These are phyloP conservation scores for Proisotoma minuta DNA, from an alignment of 2,888 invertebrate genomes.

Conservation along the genomic window DNA sequence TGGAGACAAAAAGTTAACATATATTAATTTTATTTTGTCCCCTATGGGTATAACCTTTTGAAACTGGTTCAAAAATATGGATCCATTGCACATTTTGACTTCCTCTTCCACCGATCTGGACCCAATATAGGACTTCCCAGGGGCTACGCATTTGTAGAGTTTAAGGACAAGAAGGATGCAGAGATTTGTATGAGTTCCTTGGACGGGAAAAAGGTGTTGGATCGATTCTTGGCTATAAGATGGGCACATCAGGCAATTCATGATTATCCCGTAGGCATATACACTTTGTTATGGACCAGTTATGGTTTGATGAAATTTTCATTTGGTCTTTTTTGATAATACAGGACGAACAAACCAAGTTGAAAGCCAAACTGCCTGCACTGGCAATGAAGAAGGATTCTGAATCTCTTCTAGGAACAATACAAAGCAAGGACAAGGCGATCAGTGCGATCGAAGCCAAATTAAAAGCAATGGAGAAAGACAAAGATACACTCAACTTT, in stretches of 20 bases:
- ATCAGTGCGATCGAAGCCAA: constrained; percentile 86
- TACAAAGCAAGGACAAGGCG: constrained; percentile 59
- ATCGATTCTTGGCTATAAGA: constrained; percentile 70
- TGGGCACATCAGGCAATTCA: constrained; percentile 57
- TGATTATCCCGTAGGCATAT: constrained; percentile 21
- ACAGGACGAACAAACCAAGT: constrained; percentile 71
- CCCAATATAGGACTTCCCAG: constrained; percentile 66
- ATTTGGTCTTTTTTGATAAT: neutral
- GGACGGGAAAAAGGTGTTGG: constrained; percentile 69
- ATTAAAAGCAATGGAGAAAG: constrained; percentile 67
- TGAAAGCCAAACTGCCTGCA: constrained; percentile 62
- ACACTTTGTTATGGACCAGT: neutral
- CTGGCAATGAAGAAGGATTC: constrained; percentile 33
- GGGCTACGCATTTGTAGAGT: constrained; percentile 91
- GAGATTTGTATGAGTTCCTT: constrained; percentile 65
- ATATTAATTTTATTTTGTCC: constrained; percentile 47
- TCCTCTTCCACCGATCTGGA: constrained; percentile 87
- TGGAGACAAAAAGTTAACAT: constrained; percentile 24
- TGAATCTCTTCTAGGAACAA: constrained; percentile 63
- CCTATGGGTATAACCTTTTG: constrained; percentile 82
- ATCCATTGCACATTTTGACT: constrained; percentile 89
- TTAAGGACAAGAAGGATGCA: constrained; percentile 63
- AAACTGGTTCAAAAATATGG: constrained; percentile 95
- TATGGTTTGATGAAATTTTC: neutral
- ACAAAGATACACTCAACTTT: constrained; percentile 21